phyloP scores from a whole-genome alignment of 2,888 invertebrate species.

The Drosophila neonasuta region DNA sequence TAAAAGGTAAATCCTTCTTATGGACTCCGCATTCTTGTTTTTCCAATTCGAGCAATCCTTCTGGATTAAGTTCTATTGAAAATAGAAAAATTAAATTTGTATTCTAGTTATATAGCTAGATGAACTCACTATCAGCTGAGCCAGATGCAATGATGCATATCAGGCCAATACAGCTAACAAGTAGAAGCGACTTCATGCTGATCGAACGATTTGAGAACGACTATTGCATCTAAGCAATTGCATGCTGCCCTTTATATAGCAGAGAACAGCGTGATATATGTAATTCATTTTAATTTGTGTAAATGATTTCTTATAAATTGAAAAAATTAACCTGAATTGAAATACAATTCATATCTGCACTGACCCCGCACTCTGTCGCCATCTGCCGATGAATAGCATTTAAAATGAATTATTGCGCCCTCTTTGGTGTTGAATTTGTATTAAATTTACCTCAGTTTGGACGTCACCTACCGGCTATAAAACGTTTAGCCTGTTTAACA shows the following conservation, averaged over 20 bases:
- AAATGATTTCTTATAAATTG: too few relatives aligned
- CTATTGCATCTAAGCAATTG: not conserved
- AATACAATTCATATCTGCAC: not conserved
- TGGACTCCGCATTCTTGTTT: slow-evolving; percentile 21
- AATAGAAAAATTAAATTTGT: not conserved
- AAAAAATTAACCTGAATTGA: too few relatives aligned
- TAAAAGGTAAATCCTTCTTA: slow-evolving; percentile 1
- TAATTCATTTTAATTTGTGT: not conserved
- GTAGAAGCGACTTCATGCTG: slow-evolving; percentile 15
- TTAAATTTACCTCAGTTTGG: not conserved
- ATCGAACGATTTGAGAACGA: not conserved
- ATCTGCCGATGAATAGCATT: not conserved
- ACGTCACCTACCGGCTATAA: not conserved
- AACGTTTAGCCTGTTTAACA: not conserved
- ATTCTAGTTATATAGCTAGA: too few relatives aligned
- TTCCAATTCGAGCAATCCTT: slow-evolving; percentile 12
- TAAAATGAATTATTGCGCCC: not conserved
- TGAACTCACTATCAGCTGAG: slow-evolving; percentile 5
- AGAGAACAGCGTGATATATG: not conserved
- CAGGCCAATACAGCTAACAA: not conserved
- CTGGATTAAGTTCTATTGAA: slow-evolving; percentile 9
- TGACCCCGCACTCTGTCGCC: not conserved
- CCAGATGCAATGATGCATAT: not conserved
- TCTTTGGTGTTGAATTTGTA: not conserved
- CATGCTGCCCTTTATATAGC: slow-evolving; percentile 9